These are phyloP conservation scores for Cosmia pyralina DNA, from an alignment of 2,888 invertebrate genomes.

Conservation along the genomic window DNA sequence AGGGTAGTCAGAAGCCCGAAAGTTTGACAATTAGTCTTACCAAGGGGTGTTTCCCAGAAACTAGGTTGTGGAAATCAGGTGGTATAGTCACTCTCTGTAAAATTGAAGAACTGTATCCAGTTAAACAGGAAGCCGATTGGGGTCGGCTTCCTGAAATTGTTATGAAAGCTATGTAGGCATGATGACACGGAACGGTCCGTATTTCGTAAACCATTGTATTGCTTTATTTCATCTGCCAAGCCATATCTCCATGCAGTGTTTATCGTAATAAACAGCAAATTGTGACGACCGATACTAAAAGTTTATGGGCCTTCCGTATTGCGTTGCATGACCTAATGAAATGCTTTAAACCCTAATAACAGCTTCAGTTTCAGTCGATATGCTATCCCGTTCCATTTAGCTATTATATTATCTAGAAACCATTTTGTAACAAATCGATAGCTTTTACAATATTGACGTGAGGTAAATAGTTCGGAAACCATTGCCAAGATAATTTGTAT, in stretches of 20 bases:
- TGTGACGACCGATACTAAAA: conserved; percentile 18
- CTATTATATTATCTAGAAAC: conserved; percentile 44
- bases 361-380: conserved; percentile 15
- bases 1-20: background rate
- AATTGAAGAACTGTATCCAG: background rate
- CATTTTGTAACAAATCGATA: conserved; percentile 51
- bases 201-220: background rate
- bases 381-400: conserved; percentile 33
- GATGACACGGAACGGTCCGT: background rate
- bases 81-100: background rate
- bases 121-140: background rate
- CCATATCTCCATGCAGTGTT: conserved; percentile 29
- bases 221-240: conserved; percentile 29
- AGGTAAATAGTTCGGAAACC: conserved; percentile 42
- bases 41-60: background rate
- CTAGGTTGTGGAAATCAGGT: background rate
- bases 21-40: background rate
- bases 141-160: too few relatives aligned
- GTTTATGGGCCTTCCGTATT: conserved; percentile 30
- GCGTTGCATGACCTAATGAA: conserved; percentile 18
- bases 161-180: background rate
- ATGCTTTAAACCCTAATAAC: conserved; percentile 2
- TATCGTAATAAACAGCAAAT: conserved; percentile 32
- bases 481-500: conserved; percentile 55
- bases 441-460: conserved; percentile 50